phyloP scores from a whole-genome alignment of 2,797 vertebrate species.

The Linurgus olivaceus region DNA sequence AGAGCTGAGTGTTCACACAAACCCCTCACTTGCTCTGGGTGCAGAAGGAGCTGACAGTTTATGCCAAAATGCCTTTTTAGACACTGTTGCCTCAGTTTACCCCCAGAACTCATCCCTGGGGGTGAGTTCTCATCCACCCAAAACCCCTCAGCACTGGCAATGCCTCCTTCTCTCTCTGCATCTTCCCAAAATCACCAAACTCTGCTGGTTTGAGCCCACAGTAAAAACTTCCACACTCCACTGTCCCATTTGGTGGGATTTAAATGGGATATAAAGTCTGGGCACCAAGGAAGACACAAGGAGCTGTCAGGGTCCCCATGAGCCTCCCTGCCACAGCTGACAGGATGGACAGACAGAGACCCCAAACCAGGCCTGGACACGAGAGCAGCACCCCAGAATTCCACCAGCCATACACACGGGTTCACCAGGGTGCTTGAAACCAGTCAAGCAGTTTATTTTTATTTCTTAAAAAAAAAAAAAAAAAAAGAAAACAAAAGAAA shows the following conservation, averaged over 20 bases:
- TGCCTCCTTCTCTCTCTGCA: not conserved
- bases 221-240: not conserved
- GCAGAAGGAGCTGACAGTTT: not conserved
- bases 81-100: not conserved
- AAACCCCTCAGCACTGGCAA: not conserved
- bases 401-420: not conserved
- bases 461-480: slow-evolving; percentile 16
- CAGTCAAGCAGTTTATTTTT: slow-evolving; percentile 88
- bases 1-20: not conserved
- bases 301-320: not conserved
- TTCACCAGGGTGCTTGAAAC: slow-evolving; percentile 87
- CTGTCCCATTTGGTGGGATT: not conserved
- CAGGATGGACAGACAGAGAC: not conserved
- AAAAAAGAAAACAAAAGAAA: not conserved
- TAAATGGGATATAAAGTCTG: fast-evolving
- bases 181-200: not conserved
- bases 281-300: not conserved
- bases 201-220: not conserved
- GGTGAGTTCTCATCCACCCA: too few species aligned
- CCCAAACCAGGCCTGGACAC: not conserved
- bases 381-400: not conserved
- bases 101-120: not conserved
- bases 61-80: not conserved
- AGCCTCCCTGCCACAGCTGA: not conserved
- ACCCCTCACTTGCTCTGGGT: fast-evolving